Percentiles rank a stretch among this genome's conserved stretches.
phyloP scores from a whole-genome alignment of 1,140 invertebrate genomes.

The Dendroctonus ponderosae region DNA sequence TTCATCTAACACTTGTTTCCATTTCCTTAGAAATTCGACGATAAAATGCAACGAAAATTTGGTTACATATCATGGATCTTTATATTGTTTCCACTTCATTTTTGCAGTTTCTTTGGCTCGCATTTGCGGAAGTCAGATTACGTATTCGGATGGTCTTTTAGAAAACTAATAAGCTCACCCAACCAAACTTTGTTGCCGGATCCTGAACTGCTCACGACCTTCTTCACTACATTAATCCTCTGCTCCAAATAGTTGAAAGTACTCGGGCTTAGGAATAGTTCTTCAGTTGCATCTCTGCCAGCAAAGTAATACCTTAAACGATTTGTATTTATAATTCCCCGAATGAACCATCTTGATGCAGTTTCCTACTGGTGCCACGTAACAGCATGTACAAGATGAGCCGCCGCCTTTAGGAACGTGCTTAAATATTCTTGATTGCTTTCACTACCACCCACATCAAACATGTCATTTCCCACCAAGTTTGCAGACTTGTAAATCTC shows the following conservation, averaged over 20 bases:
- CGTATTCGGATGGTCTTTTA: not conserved
- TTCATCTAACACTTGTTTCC: too few species aligned
- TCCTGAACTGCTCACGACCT: constrained; percentile 53
- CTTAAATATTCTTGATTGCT: constrained; percentile 59
- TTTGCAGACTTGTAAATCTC: constrained; percentile 56
- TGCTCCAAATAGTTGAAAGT: constrained; percentile 61
- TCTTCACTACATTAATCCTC: constrained; percentile 59
- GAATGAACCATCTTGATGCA: not conserved
- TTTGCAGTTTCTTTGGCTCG: not conserved
- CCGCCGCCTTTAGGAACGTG: constrained; percentile 59
- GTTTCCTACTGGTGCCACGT: constrained; percentile 65
- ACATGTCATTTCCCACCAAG: constrained; percentile 65
- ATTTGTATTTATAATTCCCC: not conserved
- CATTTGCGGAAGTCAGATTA: too few species aligned
- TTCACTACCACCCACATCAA: constrained; percentile 45
- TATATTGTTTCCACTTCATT: not conserved
- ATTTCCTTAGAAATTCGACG: not conserved
- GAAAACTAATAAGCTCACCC: constrained; percentile 49
- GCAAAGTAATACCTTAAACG: constrained; percentile 67
- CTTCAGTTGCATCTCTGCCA: constrained; percentile 59
- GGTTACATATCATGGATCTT: not conserved
- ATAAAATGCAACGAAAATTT: not conserved
- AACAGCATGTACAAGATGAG: constrained; percentile 56
- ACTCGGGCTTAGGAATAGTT: constrained; percentile 65
- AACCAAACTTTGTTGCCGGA: constrained; percentile 62